Base-by-base conservation (phyloP, 2,888 invertebrate species). In the Drosophila pseudotalamancana region DNA sequence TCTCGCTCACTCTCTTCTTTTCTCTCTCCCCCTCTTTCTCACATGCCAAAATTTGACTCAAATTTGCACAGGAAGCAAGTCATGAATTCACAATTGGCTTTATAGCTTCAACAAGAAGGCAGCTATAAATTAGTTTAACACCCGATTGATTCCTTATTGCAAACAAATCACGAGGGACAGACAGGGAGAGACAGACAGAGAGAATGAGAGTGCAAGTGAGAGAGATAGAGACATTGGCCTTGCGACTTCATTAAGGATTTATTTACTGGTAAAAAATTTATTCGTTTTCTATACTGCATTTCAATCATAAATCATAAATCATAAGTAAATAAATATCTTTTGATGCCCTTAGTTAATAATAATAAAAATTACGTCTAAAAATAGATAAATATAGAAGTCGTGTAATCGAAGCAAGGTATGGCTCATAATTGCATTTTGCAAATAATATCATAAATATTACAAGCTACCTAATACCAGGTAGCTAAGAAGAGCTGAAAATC, bases 41-140 rank as follows among this genome's bases (percentile, higher is more conserved):
- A 9, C 1, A 25, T 6, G 8, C 42, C 2, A 3, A 8, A 6
- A 29, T 2, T 9, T 39, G 25, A 19, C 39, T 18, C 4, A 11
- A 32, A 32, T 54, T 27, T 6, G 29, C 35, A 37, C 14, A 48
- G 19, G 9, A 14, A 32, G 14, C 48, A 23, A 6, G 50, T 54
- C 66, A 54, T 72, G 69, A 70, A 54, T 72, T 55, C 50, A 46
- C 59, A 59, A 65, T 55, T 31, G 27, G 32, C 34, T 49, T 56
- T 56, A 48, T 31, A 23, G 23, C 32, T 9, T 9, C 14, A 31
- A 9, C 51, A 29, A n/a, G 19, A 2, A 39, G 27, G 12, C 14
- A 35, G 34, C 37, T 21, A 72, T 70, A 49, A 70, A 65, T 59
- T 50, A 31, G 37, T 16, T 14, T 37, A 18, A 48, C 27, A 40